phyloP scores from a whole-genome alignment of 2,888 invertebrate genomes.

The Ornithoptera alexandrae region DNA sequence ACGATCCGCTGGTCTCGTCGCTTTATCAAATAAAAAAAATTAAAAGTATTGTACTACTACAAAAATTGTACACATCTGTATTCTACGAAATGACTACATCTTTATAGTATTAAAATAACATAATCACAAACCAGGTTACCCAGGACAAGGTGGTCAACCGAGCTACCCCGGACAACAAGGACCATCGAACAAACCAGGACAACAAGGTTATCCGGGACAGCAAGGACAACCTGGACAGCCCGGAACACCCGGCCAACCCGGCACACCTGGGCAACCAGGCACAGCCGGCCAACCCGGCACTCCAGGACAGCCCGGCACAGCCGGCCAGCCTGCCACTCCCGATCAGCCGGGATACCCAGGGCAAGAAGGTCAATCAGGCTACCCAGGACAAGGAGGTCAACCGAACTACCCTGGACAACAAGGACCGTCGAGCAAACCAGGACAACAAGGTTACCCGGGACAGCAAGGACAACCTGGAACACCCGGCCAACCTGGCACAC shows the following conservation, averaged over 20 bases:
- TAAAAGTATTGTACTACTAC: no score
- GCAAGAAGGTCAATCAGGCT: no score
- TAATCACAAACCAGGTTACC: not conserved
- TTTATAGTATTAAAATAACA: no score
- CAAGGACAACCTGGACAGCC: constrained; percentile 44
- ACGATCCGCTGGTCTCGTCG: no score
- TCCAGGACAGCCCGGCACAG: constrained; percentile 36
- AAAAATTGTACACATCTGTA: no score
- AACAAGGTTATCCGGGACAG: constrained; percentile 41
- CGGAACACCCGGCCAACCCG: constrained; percentile 55
- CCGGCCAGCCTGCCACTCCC: constrained; percentile 3
- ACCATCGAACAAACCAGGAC: constrained; percentile 40
- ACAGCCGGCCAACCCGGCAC: constrained; percentile 39
- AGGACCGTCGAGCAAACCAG: constrained; percentile 36
- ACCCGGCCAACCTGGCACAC: constrained; percentile 44
- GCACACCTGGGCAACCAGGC: constrained; percentile 48
- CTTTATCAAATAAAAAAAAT: no score
- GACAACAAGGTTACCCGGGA: constrained; percentile 34
- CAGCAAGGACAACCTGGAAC: constrained; percentile 56
- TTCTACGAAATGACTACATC: no score
- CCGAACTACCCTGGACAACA: constrained; percentile 34
- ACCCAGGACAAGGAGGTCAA: constrained; percentile 28
- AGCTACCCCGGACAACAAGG: constrained; percentile 38
- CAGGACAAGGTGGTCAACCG: constrained; percentile 41
- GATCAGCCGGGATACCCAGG: no score